Conservation (phyloP, 2,113 vertebrate genomes). For the Menura novaehollandiae region DNA sequence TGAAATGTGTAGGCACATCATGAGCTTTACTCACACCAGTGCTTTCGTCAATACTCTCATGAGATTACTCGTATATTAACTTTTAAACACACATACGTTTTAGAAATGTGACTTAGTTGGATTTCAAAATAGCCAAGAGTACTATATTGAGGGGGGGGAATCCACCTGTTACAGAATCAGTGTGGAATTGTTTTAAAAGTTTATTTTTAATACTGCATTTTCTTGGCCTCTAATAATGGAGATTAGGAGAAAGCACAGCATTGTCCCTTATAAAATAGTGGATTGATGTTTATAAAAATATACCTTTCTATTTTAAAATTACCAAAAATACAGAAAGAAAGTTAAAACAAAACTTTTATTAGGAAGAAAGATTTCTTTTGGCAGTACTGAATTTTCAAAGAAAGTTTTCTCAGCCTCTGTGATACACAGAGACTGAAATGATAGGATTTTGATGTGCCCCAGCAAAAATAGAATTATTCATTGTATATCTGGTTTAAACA, state of each 20-base stretch:
- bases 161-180: accelerated
- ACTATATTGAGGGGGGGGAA: accelerated
- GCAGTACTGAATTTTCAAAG: neutral
- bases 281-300: neutral
- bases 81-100: accelerated
- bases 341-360: neutral
- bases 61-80: accelerated
- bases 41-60: accelerated
- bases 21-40: neutral
- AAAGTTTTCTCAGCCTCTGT: neutral
- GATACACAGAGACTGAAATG: neutral
- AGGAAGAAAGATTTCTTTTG: neutral
- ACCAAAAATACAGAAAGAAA: neutral
- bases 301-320: neutral
- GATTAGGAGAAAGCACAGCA: neutral
- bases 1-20: accelerated
- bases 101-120: neutral
- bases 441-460: neutral
- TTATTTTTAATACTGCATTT: neutral
- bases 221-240: neutral
- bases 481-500: neutral
- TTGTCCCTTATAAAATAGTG: neutral
- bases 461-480: neutral
- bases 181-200: neutral
- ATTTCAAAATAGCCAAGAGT: neutral